Conservation (phyloP, 2,113 vertebrate species). For the Odobenus rosmarus region DNA sequence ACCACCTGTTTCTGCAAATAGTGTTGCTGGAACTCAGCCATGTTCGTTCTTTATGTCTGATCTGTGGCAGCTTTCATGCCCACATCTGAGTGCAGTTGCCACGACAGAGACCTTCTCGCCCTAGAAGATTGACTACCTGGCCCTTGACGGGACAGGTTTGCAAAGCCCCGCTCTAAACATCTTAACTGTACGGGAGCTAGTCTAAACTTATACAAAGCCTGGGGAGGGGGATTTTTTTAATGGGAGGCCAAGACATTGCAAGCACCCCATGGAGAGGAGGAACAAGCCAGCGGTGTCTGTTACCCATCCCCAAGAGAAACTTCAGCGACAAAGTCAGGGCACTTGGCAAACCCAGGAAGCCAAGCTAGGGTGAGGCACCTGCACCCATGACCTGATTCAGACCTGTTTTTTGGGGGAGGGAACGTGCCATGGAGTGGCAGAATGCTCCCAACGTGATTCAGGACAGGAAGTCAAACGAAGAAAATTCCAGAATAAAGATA, state of each 20-base stretch:
- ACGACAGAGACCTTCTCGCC: neutral
- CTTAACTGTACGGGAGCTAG: fast-evolving
- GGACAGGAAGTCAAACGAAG: neutral
- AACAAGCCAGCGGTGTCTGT: too few relatives aligned
- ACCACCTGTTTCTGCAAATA: neutral
- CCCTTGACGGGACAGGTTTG: too few relatives aligned
- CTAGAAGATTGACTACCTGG: neutral
- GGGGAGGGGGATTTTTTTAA: too few relatives aligned
- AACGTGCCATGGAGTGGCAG: fast-evolving
- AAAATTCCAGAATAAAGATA: neutral
- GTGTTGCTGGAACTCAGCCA: fast-evolving
- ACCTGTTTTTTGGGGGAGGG: neutral
- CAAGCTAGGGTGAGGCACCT: neutral
- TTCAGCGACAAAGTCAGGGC: too few relatives aligned
- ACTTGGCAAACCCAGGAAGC: neutral
- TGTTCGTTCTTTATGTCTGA: fast-evolving
- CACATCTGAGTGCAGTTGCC: fast-evolving
- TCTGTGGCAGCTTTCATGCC: neutral
- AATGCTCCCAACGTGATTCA: neutral
- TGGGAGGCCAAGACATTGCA: fast-evolving
- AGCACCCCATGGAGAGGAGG: fast-evolving
- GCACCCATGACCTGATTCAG: fast-evolving
- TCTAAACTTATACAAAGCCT: too few relatives aligned
- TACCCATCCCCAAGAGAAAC: neutral
- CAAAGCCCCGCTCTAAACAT: neutral